A percentile compares a stretch with the other conserved stretches of the same genome.
These are phyloP conservation scores for Centruroides vittatus DNA, from an alignment of 1,140 invertebrate genomes.

Conservation along the genomic window DNA sequence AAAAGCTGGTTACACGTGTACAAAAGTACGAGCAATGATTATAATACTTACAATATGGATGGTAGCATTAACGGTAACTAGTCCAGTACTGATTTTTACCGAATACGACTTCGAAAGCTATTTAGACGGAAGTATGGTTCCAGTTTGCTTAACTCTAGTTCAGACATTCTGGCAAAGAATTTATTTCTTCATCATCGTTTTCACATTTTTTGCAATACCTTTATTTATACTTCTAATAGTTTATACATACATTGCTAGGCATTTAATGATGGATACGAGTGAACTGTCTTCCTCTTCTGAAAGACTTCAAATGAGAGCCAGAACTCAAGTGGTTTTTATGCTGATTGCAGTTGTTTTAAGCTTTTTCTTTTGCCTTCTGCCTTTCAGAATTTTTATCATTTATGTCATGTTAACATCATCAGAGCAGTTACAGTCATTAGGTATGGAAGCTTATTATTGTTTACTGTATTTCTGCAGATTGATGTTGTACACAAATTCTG, in stretches of 20 bases:
- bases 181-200: slow-evolving; percentile 56
- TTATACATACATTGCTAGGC: slow-evolving; percentile 65
- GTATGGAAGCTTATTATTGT: slow-evolving; percentile 65
- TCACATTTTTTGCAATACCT: slow-evolving; percentile 69
- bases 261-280: slow-evolving; percentile 40
- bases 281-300: neutral
- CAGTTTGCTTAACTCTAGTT: slow-evolving; percentile 56
- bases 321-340: slow-evolving; percentile 59
- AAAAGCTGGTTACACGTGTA: slow-evolving; percentile 77
- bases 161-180: slow-evolving; percentile 51
- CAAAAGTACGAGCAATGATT: slow-evolving; percentile 63
- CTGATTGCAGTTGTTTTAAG: slow-evolving; percentile 74
- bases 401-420: slow-evolving; percentile 57
- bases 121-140: slow-evolving; percentile 48
- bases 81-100: slow-evolving; percentile 24
- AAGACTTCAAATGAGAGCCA: neutral
- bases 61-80: slow-evolving; percentile 65
- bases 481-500: slow-evolving; percentile 77
- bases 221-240: slow-evolving; percentile 58
- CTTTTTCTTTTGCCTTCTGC: slow-evolving; percentile 78
- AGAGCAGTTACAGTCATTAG: slow-evolving; percentile 45
- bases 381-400: slow-evolving; percentile 67
- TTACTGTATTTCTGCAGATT: slow-evolving; percentile 70
- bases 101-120: slow-evolving; percentile 51
- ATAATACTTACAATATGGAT: slow-evolving; percentile 74